phyloP scores from a whole-genome alignment of 2,113 vertebrate species.

The Alosa alosa region DNA sequence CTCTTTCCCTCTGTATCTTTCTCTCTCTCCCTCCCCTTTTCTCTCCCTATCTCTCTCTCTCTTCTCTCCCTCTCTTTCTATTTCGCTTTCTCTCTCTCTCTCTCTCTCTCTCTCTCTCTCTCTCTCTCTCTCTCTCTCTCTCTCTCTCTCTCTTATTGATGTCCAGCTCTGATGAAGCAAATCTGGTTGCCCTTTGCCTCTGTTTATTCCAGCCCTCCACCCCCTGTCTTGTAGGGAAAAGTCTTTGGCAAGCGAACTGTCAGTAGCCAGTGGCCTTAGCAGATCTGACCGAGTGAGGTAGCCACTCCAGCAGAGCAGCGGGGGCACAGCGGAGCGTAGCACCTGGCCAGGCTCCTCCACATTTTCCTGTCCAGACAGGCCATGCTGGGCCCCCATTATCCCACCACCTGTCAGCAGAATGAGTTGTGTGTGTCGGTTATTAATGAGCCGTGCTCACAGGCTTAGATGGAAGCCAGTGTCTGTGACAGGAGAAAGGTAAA shows the following conservation, averaged over 20 bases:
- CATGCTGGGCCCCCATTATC: neutral
- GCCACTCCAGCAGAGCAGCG: too few species aligned
- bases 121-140: neutral
- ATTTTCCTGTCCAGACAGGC: neutral
- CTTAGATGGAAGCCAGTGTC: neutral
- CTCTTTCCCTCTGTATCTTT: constrained; percentile 13
- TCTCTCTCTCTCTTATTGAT: too few species aligned
- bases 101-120: neutral
- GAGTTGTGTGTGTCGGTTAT: neutral
- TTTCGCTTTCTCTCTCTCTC: too few species aligned
- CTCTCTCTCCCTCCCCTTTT: neutral
- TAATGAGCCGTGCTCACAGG: neutral
- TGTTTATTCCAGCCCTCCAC: too few species aligned
- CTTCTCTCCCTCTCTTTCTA: neutral
- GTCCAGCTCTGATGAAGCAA: too few species aligned
- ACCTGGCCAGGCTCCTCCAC: too few species aligned
- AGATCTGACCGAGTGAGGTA: too few species aligned
- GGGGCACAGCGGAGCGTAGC: too few species aligned
- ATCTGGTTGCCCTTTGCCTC: too few species aligned
- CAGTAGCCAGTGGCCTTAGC: too few species aligned
- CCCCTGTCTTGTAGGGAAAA: too few species aligned
- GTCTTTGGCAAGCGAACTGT: too few species aligned
- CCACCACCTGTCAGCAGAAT: neutral
- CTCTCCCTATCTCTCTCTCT: neutral
- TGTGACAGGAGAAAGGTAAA: neutral